Conservation (phyloP, 2,797 vertebrate genomes). For the Sarcoramphus papa region DNA sequence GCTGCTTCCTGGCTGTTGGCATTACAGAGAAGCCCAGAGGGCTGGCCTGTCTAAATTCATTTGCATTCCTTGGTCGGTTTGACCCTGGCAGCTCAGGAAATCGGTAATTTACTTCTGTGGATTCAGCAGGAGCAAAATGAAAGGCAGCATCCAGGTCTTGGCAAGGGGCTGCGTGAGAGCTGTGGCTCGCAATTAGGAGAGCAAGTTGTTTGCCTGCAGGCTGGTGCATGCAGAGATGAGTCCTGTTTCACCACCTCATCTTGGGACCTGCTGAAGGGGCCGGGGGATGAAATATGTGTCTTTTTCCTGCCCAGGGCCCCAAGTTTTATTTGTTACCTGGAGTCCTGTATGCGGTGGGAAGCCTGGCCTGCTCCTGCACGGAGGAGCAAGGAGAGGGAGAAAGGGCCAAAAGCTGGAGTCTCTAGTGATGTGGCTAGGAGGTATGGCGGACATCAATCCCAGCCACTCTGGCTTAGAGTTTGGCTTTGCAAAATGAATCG, state of each 20-base stretch:
- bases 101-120: not conserved
- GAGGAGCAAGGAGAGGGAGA: not conserved
- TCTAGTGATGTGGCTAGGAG: not conserved
- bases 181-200: not conserved
- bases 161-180: not conserved
- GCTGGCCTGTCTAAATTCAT: not conserved
- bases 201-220: not conserved
- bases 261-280: not conserved
- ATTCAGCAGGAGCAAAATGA: not conserved
- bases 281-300: not conserved
- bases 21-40: not conserved
- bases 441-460: not conserved
- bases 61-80: not conserved
- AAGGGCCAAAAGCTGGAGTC: not conserved
- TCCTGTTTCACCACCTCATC: not conserved
- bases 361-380: not conserved
- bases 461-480: accelerated
- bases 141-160: not conserved
- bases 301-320: not conserved
- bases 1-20: not conserved
- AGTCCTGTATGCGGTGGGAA: not conserved
- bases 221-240: not conserved
- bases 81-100: not conserved
- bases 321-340: not conserved
- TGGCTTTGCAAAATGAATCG: not conserved